A percentile compares a stretch with the other conserved stretches of the same genome.
Conservation (phyloP, 2,888 invertebrate species). For the Athalia rosae region DNA sequence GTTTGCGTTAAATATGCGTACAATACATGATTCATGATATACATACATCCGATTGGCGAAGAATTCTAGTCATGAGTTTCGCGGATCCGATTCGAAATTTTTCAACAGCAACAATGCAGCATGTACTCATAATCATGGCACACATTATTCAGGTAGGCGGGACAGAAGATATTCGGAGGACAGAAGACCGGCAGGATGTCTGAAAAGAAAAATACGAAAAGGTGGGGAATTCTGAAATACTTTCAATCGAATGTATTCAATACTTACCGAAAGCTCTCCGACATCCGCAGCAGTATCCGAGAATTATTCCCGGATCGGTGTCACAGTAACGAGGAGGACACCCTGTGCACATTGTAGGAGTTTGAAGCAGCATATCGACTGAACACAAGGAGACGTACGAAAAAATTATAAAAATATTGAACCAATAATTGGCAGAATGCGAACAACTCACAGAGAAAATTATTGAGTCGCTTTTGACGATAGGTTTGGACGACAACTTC, state of each 20-base stretch:
- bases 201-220: slow-evolving; percentile 64
- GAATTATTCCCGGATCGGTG: slow-evolving; percentile 78
- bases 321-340: slow-evolving; percentile 78
- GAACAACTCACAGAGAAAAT: slow-evolving; percentile 3
- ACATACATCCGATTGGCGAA: no score
- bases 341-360: slow-evolving; percentile 74
- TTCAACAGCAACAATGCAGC: slow-evolving; percentile 79
- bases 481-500: no score
- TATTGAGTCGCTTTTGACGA: neutral
- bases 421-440: neutral
- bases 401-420: neutral
- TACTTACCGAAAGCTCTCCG: slow-evolving; percentile 76
- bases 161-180: slow-evolving; percentile 76
- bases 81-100: neutral
- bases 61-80: no score
- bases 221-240: neutral
- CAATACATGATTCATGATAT: no score
- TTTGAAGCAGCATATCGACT: neutral
- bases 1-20: no score
- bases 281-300: slow-evolving; percentile 81
- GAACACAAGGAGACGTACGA: neutral
- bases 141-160: slow-evolving; percentile 76
- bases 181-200: slow-evolving; percentile 78
- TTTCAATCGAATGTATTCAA: neutral
- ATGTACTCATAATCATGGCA: slow-evolving; percentile 81